A percentile compares a stretch with the other conserved stretches of the same genome.
Evolutionary conservation across 2,888 invertebrate species (phyloP).

Genomic region (Erebia aethiops): DNA sequence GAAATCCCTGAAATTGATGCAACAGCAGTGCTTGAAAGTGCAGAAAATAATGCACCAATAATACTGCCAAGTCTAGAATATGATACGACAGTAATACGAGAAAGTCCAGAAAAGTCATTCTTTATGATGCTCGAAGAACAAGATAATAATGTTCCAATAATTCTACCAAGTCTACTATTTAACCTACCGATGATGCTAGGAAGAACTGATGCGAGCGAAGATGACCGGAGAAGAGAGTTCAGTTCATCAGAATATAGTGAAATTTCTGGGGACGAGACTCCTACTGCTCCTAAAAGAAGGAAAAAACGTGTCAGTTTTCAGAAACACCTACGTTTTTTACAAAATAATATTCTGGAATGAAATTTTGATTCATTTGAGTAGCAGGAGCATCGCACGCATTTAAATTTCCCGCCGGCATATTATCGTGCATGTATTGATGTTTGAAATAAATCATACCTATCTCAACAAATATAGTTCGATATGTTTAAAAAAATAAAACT

Average conservation of each 20-base stretch:
- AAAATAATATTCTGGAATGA: not conserved
- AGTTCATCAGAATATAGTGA: conserved; percentile 15
- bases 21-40: not conserved
- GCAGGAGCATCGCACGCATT: conserved; percentile 1
- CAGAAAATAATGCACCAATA: conserved; percentile 1
- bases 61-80: conserved; percentile 1
- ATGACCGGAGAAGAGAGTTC: not conserved
- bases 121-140: not conserved
- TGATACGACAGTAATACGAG: not conserved
- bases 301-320: conserved; percentile 22
- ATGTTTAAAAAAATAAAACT: not conserved
- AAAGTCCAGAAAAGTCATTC: not conserved
- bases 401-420: conserved; percentile 15
- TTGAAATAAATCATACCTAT: conserved; percentile 11
- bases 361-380: conserved; percentile 7
- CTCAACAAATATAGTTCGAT: not conserved
- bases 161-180: not conserved
- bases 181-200: not conserved
- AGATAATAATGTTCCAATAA: not conserved
- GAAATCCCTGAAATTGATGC: not conserved
- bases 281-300: conserved; percentile 18
- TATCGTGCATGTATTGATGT: conserved; percentile 5
- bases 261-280: conserved; percentile 13
- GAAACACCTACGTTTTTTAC: not conserved
- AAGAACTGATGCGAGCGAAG: not conserved